Evolutionary conservation across 2,113 vertebrate species (phyloP).

Genomic region (Rana temporaria): DNA sequence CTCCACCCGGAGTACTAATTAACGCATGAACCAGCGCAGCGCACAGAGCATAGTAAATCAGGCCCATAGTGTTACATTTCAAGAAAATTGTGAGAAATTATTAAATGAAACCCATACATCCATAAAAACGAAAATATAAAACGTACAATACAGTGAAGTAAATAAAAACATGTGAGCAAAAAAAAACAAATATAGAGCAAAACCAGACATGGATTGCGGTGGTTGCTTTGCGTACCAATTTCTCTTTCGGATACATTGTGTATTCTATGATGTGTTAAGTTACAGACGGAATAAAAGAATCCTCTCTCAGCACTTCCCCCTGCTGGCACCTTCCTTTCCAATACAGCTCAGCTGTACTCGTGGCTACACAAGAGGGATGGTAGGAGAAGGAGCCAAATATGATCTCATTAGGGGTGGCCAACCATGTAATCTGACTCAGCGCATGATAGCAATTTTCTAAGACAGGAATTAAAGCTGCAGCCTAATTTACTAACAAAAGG

Average conservation of each 20-base stretch:
- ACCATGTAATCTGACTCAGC: constrained; percentile 35
- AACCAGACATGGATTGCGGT: neutral
- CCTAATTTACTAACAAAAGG: neutral
- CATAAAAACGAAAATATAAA: neutral
- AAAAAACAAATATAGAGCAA: neutral
- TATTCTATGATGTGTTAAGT: neutral
- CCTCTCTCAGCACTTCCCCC: neutral
- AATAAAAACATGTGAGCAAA: neutral
- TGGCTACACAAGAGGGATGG: constrained; percentile 42
- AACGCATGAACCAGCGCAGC: too few species aligned
- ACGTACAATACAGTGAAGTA: neutral
- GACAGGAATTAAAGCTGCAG: constrained; percentile 43
- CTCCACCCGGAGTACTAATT: too few species aligned
- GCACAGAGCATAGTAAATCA: too few species aligned
- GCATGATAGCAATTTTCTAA: neutral
- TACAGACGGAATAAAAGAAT: neutral
- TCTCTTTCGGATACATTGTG: too few species aligned
- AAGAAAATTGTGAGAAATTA: neutral
- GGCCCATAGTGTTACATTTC: neutral
- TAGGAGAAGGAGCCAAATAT: constrained; percentile 33
- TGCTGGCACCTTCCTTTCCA: constrained; percentile 2
- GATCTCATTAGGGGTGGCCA: constrained; percentile 28
- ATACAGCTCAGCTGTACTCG: constrained; percentile 31
- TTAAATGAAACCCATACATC: neutral
- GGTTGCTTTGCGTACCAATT: neutral